Base-by-base conservation (phyloP, 2,113 vertebrate genomes). In the human region DNA sequence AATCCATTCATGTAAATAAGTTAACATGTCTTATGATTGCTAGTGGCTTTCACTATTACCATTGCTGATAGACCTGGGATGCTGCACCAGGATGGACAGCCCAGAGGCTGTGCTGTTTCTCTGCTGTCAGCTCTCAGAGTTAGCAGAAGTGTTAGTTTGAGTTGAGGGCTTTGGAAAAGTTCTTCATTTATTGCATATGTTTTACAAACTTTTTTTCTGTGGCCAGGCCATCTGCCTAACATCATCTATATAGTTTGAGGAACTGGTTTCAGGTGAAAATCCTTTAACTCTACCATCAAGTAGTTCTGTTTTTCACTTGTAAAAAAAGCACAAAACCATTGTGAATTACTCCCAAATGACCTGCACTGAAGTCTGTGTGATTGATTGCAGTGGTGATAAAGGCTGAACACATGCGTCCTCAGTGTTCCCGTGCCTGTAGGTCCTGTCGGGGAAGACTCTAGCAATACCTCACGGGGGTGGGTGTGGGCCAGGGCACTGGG, bases 261-360 rank as follows among this genome's bases (percentile, higher is more conserved):
- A 89, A 43, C 68, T 88, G 76, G 23, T 83, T 61, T 97, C 90
- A 50, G 30, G 66, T 93, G 64, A 75, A 68, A 86, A 68, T 93
- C 12, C 40, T 90, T 75, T 79, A 61, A 78, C 23, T 32, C 17
- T 68, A 92, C 8, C 68, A 76, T 76, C 40, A 70, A 68, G 35
- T 73, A 32, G 68, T 87, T 91, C 32, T 87, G 72, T 6, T 85
- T 73, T 57, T 80, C 22, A 13, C 25, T 81, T 40, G 61, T 55
- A 30, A 8, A 76, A 45, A 80, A 6, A 72, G 30, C 30, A 30
- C 8, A 35, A 14, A 5, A 72, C 82, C 45, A 48, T 90, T 90
- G 57, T 75, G 32, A 57, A 35, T 86, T 75, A 73, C n/a, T 80
- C 23, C 9, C 35, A 25, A 11, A 5, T 64, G 50, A 92, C 14